Conservation (phyloP, 2,888 invertebrate species). For the Drosophila prostipennis region DNA sequence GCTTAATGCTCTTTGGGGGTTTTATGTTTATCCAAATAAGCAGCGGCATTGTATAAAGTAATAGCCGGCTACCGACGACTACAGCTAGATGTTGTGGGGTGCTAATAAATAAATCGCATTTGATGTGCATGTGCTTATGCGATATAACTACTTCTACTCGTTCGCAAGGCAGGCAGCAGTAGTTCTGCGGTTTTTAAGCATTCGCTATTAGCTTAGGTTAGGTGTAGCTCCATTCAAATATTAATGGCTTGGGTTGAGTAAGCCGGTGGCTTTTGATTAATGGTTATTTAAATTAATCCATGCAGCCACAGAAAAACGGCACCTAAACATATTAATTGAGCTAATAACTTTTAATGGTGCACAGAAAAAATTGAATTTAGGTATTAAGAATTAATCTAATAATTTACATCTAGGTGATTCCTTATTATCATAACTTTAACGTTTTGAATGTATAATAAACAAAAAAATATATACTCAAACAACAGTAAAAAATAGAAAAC, state of each 20-base stretch:
- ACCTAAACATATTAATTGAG: conserved; percentile 4
- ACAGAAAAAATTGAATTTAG: no score
- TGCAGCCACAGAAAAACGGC: background rate
- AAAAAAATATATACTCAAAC: no score
- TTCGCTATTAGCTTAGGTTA: background rate
- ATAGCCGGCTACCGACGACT: conserved; percentile 40
- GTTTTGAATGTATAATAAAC: no score
- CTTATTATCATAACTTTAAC: no score
- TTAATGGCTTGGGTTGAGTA: background rate
- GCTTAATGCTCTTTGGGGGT: conserved; percentile 53
- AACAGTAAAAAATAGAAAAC: no score
- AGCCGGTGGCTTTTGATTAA: conserved; percentile 13
- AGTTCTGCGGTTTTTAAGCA: background rate
- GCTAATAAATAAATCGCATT: conserved; percentile 80
- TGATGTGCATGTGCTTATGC: conserved; percentile 44
- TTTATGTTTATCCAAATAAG: conserved; percentile 69
- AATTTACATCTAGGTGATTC: no score
- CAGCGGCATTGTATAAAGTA: conserved; percentile 70
- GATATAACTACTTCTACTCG: conserved; percentile 35
- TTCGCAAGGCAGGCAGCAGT: background rate
- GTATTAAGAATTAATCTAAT: background rate
- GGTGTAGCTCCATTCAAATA: conserved; percentile 6
- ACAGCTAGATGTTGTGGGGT: conserved; percentile 67
- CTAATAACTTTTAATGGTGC: background rate
- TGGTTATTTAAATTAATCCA: conserved; percentile 16